Evolutionary conservation across 2,113 vertebrate genomes (phyloP), one percentile per base, ranked within the genome.

Genomic region (Chaetops frenatus): DNA sequence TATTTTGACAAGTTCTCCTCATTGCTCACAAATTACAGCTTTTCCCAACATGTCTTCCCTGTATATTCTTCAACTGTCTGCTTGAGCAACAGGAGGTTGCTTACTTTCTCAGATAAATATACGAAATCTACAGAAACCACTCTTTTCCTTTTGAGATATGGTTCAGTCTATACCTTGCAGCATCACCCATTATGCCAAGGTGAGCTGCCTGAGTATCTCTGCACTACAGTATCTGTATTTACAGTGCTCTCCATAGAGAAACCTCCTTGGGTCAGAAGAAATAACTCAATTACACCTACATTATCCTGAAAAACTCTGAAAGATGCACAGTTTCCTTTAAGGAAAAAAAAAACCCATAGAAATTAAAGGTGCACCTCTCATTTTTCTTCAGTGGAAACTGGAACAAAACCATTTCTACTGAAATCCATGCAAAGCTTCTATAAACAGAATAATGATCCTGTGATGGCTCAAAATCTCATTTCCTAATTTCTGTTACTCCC

Each of bases 1-100:
- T 61, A 83, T 93, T 94, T 83, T 90, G 64, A 83, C 60, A 92
- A 88, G 56, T 81, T 94, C 76, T 71, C 61, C 24, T 92, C 47
- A 83, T 56, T 0, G 0, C 17, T 77, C 82, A 92, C 70, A 85
- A 91, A 90, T 77, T 22, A 17, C 33, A 60, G 40, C 40, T 90
- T 79, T 91, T 81, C 40, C 35, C 22, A 72, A 51, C 13, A 36
- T 4, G 9, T 51, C 67, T 44, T 81, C 53, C 54, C 29, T 62
- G 29, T 31, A 38, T 33, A 71, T 47, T 92, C 69, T 66, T 92
- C 72, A 83, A 5, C 54, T 86, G 58, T 77, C 83, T 85, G 33
- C 74, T 47, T 8, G 62, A 95, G 81, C 23, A 83, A 91, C 36
- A 70, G 53, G 54, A 91, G 33, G 23, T 15, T 87, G 57, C 76